Evolutionary conservation across 2,113 vertebrate species (phyloP), one percentile per base, ranked within the genome.

Genomic region (Melanostigma gelatinosum): DNA sequence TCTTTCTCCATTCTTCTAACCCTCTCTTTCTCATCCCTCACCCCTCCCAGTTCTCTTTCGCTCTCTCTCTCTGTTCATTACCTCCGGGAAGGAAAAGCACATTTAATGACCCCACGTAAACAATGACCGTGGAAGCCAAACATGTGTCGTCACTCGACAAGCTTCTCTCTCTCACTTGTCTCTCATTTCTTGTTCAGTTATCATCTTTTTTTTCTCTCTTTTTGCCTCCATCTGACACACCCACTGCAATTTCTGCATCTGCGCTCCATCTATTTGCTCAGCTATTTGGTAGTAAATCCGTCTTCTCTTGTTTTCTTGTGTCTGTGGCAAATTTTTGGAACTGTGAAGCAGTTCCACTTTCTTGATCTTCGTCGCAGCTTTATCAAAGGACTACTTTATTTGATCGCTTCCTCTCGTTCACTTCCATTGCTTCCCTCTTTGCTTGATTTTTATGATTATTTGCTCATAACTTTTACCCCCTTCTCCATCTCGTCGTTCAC

Each of bases 51-150:
- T 68, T 66, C 79, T 68, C 44, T 81, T 60, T 77, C 50, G 67
- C 50, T 75, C 20, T 71, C 50, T 81, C 48, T 75, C 18, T 70
- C 50, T 81, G 65, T 76, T 71, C 40, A 29, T 85, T 27, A 87
- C 86, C 82, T 69, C 58, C 2, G 68, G 87, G 79, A 81, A 87
- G 68, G 57, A 85, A 87, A 85, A 83, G 65, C 72, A 79, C 27
- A 85, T 85, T 87, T 77, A 83, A 88, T 79, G 82, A 91, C 78
- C 70, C 80, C 40, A 79, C 76, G 58, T 80, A 75, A 87, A 91
- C 63, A 84, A 42, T 81, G 80, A 79, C 67, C 72, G 72, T 83
- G 73, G 27, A 24, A 73, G 80, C 82, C 62, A 86, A 83, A 89
- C 55, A 44, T 54, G 72, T 65, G 79, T 20, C 18, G 36, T 89